Evolutionary conservation across 1,140 invertebrate species (phyloP).

Genomic region (Armadillidium nasatum): DNA sequence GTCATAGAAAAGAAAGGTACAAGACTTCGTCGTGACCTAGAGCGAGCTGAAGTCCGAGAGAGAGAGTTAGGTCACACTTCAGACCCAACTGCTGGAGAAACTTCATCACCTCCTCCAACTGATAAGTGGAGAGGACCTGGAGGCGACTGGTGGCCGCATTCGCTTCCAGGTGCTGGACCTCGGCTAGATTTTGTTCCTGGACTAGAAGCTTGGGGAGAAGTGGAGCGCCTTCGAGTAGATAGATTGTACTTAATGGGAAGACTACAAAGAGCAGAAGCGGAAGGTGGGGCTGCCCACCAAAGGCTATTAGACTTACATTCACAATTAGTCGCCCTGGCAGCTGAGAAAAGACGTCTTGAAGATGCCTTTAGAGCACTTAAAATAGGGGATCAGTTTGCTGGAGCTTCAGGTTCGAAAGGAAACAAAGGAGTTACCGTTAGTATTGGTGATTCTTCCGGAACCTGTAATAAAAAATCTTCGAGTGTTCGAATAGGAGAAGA

Average conservation of each 20-base stretch:
- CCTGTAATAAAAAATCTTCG: conserved; percentile 25
- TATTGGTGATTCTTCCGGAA: not conserved
- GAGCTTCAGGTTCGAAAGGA: not conserved
- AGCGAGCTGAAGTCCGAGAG: conserved; percentile 29
- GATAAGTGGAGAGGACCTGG: conserved; percentile 12
- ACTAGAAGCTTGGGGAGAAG: conserved; percentile 51
- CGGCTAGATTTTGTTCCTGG: not conserved
- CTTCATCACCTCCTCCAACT: conserved; percentile 18
- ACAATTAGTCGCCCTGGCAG: conserved; percentile 34
- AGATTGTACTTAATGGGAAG: conserved; percentile 58
- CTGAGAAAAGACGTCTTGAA: conserved; percentile 39
- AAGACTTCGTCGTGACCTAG: conserved; percentile 66
- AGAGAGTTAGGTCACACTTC: conserved; percentile 25
- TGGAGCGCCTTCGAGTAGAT: conserved; percentile 58
- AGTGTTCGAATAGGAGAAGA: conserved; percentile 35
- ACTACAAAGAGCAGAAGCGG: conserved; percentile 41
- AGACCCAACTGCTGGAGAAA: conserved; percentile 18
- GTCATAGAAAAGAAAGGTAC: conserved; percentile 75
- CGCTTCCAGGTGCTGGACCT: conserved; percentile 32
- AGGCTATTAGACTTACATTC: conserved; percentile 40
- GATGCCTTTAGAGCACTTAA: conserved; percentile 33
- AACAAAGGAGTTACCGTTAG: conserved; percentile 4
- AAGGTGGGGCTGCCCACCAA: conserved; percentile 39
- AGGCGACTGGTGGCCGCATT: conserved; percentile 37
- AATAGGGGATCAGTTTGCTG: not conserved